Evolutionary conservation across 2,888 invertebrate genomes (phyloP), one percentile per base, ranked within the genome.

Genomic region (Magallana nippona): DNA sequence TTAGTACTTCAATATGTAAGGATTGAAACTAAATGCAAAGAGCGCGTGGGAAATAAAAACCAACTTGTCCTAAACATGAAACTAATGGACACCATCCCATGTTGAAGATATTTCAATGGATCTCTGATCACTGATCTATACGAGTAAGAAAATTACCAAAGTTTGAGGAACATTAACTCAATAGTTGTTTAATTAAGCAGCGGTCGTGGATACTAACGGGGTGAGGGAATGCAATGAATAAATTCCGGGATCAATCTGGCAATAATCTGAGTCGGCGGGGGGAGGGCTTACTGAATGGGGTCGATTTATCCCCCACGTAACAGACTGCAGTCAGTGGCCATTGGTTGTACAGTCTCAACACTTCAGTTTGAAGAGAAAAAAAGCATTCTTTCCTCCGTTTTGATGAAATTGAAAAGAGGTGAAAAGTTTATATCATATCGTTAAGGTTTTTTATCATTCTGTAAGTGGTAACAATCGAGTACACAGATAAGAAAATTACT

Each of bases 151-250:
- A 11, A 71, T 27, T 15, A 71, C 15, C 15, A n/a, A 71, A 27
- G 11, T 71, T 15, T 15, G 71, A 71, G 15, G 32, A 19, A 27
- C 71, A 71, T 71, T 19, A 27, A 27, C 27, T 71, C 71, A 71
- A 71, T 27, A 27, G 71, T 32, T 27, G n/a, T 71, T 71, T 10
- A 71, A 71, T 71, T 15, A 27, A 71, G 32, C 71, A 71, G 27
- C 13, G 15, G 22, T 15, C 32, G 15, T 32, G 32, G 5, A 71
- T 22, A 71, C 19, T 13, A 71, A 71, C n/a, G 19, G n/a, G 19
- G 60, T 15, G 32, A 27, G 71, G 22, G 27, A 71, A 27, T 2
- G 63, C 63, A 22, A 60, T 71, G 71, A 27, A 71, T 13, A 71
- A 22, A 27, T 71, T 10, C 32, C 13, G 71, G 3, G 32, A 71